Evolutionary conservation across 2,113 vertebrate genomes (phyloP).

Genomic region (Neolamprologus tretocephalus): DNA sequence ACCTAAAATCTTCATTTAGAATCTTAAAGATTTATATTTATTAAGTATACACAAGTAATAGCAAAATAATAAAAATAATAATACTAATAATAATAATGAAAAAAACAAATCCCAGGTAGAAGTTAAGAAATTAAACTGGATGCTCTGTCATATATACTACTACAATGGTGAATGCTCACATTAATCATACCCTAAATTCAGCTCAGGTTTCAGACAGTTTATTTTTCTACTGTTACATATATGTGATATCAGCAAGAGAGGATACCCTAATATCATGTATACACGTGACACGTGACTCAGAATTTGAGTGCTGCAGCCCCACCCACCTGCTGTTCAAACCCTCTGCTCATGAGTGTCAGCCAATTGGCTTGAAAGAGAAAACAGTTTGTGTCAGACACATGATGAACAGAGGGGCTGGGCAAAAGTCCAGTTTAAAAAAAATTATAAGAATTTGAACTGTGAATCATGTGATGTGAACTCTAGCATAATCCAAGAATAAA

Average conservation of each 20-base stretch:
- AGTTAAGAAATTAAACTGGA: neutral
- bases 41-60: neutral
- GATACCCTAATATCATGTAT: neutral
- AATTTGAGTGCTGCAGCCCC: neutral
- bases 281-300: neutral
- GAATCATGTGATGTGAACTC: neutral
- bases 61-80: neutral
- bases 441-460: neutral
- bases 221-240: neutral
- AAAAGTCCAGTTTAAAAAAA: neutral
- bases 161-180: neutral
- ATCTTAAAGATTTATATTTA: neutral
- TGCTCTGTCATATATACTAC: neutral
- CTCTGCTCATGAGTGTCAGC: neutral
- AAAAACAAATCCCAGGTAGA: neutral
- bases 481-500: neutral
- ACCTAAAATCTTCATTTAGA: neutral
- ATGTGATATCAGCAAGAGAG: neutral
- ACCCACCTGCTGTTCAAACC: neutral
- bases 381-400: neutral
- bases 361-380: neutral
- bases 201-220: neutral
- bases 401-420: neutral
- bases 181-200: neutral
- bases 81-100: neutral